phyloP scores from a whole-genome alignment of 2,888 invertebrate species.

The Mesorhabditis spiculigera region DNA sequence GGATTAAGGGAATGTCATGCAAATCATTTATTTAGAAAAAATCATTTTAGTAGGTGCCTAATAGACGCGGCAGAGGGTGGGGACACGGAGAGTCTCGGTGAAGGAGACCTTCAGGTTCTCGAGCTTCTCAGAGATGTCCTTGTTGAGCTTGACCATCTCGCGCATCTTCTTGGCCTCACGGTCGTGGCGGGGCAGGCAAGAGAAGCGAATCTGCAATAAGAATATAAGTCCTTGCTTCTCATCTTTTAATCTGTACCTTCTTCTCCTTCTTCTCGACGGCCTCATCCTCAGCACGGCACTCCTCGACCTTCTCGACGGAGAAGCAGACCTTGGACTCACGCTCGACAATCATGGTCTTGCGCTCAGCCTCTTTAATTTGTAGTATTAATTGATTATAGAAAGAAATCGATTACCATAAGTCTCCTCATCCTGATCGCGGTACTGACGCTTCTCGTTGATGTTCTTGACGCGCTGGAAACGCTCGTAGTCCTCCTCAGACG shows the following conservation, averaged over 20 bases:
- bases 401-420: background rate
- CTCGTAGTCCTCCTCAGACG: constrained; percentile 12
- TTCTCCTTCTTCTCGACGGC: constrained; percentile 21
- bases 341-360: constrained; percentile 41
- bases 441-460: constrained; percentile 20
- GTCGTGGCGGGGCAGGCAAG: constrained; percentile 37
- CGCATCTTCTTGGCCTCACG: constrained; percentile 29
- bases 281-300: constrained; percentile 27
- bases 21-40: no score
- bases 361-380: constrained; percentile 18
- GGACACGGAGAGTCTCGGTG: constrained; percentile 25
- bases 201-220: constrained; percentile 25
- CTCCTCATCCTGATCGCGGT: constrained; percentile 12
- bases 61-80: constrained; percentile 22
- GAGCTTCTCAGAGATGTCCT: no score
- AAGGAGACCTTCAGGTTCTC: constrained; percentile 13
- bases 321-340: constrained; percentile 46
- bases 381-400: background rate
- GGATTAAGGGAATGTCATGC: no score
- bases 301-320: constrained; percentile 38
- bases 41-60: no score
- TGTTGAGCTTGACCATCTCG: constrained; percentile 14
- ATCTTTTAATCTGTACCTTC: constrained; percentile 11
- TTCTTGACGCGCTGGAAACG: constrained; percentile 17
- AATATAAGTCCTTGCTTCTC: background rate